These are phyloP conservation scores for Centropristis striata DNA, from an alignment of 2,113 vertebrate genomes.

Conservation along the genomic window DNA sequence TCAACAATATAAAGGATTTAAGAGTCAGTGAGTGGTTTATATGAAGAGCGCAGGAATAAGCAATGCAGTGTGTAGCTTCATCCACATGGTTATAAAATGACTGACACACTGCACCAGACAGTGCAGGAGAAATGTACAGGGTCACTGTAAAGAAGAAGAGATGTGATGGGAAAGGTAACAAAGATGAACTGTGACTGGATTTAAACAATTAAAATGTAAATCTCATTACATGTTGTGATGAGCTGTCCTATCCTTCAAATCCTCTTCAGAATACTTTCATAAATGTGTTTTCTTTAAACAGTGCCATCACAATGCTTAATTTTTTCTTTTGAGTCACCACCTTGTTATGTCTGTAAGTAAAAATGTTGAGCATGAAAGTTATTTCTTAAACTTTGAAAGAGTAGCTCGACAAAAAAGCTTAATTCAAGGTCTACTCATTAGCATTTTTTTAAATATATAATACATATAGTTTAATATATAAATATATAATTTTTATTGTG, in stretches of 20 bases:
- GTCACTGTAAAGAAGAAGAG: neutral
- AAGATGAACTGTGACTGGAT: neutral
- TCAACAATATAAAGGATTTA: too few relatives aligned
- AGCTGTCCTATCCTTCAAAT: neutral
- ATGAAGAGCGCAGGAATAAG: constrained; percentile 1
- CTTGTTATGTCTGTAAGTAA: neutral
- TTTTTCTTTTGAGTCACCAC: neutral
- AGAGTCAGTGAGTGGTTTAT: neutral
- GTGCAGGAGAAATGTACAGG: neutral
- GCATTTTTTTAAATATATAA: too few relatives aligned
- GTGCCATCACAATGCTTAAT: neutral
- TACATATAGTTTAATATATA: too few relatives aligned
- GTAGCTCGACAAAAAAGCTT: too few relatives aligned
- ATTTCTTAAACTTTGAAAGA: too few relatives aligned
- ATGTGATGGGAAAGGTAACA: neutral
- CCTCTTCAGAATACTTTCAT: neutral
- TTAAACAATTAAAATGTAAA: constrained; percentile 29
- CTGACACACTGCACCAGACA: neutral
- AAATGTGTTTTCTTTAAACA: constrained; percentile 18
- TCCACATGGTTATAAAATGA: neutral
- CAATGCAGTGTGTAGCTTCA: neutral
- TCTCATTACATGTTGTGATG: constrained; percentile 11
- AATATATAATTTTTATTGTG: too few relatives aligned
- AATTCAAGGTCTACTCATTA: too few relatives aligned
- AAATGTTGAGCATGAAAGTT: neutral